phyloP scores from a whole-genome alignment of 2,888 invertebrate genomes.

The Idaea aversata region DNA sequence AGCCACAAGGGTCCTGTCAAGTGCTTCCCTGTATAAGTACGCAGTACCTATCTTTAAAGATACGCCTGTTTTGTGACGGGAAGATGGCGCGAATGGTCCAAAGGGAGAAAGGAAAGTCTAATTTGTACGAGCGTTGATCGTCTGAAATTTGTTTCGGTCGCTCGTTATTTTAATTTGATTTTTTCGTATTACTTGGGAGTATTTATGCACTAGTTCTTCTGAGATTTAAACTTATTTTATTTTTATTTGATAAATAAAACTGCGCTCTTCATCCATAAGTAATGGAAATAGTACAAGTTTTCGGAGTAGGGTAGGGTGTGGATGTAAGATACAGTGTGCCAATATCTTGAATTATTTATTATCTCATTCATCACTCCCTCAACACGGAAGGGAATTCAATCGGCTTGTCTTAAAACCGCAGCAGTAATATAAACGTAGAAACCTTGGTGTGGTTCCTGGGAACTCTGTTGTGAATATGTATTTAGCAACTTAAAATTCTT shows the following conservation, averaged over 20 bases:
- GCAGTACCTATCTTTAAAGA: slow-evolving; percentile 8
- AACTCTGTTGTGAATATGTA: background rate
- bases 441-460: background rate
- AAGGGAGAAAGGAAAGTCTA: background rate
- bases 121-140: background rate
- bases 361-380: background rate
- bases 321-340: background rate
- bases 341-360: background rate
- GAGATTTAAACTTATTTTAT: too few relatives aligned
- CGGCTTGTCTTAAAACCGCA: background rate
- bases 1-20: slow-evolving; percentile 32
- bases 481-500: background rate
- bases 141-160: background rate
- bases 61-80: background rate
- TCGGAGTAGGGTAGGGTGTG: background rate
- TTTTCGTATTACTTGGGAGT: too few relatives aligned
- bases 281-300: background rate
- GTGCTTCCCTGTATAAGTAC: slow-evolving; percentile 11
- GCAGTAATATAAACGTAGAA: background rate
- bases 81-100: background rate
- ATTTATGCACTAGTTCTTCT: too few relatives aligned
- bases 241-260: background rate
- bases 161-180: background rate
- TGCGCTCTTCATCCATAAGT: background rate
- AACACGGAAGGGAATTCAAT: background rate